A percentile compares a stretch with the other conserved stretches of the same genome.
Conservation (phyloP, 2,888 invertebrate genomes). For the Toxonevra muliebris region DNA sequence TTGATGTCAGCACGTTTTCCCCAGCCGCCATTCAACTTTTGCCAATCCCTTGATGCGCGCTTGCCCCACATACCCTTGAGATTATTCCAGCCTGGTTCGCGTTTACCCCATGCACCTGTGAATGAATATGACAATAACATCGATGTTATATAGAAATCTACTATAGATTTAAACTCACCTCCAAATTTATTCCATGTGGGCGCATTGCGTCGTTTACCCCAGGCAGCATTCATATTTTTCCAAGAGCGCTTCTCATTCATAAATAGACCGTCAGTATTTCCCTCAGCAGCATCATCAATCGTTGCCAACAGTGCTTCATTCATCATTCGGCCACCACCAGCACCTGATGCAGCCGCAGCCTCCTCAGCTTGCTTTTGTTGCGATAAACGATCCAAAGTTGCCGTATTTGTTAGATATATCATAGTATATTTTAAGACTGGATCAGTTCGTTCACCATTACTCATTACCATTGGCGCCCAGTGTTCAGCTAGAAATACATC, state of each 20-base stretch:
- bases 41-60: conserved; percentile 65
- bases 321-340: conserved; percentile 16
- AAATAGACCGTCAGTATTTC: conserved; percentile 31
- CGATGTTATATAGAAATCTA: conserved; percentile 3
- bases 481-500: conserved; percentile 47
- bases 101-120: conserved; percentile 78
- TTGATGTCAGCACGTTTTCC: conserved; percentile 46
- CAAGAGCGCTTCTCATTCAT: conserved; percentile 72
- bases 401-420: conserved; percentile 44
- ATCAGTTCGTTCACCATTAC: conserved; percentile 49
- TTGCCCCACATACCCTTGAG: conserved; percentile 84
- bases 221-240: conserved; percentile 76
- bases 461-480: conserved; percentile 45
- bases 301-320: conserved; percentile 25
- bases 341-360: neutral
- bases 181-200: conserved; percentile 69
- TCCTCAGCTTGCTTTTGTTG: conserved; percentile 36
- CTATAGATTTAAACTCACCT: conserved; percentile 57
- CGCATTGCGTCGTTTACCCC: conserved; percentile 75
- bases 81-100: conserved; percentile 82
- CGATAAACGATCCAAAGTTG: conserved; percentile 49
- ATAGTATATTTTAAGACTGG: conserved; percentile 44
- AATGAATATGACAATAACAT: conserved; percentile 29
- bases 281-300: conserved; percentile 11
- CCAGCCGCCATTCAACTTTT: conserved; percentile 63